phyloP scores from a whole-genome alignment of 2,113 vertebrate genomes.

The Sinocyclocheilus anophthalmus region DNA sequence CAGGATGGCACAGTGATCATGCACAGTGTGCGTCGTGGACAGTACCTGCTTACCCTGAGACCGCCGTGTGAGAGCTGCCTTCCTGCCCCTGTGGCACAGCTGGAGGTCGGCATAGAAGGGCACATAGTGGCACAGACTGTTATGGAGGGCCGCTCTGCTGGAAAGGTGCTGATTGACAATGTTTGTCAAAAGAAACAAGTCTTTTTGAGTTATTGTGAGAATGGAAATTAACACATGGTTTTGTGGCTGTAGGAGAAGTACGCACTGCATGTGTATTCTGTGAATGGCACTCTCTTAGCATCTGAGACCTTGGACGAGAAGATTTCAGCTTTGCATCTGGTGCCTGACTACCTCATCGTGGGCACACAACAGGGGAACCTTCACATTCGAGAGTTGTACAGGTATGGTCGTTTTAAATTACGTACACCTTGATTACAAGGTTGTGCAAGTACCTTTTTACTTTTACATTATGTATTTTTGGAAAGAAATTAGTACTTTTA shows the following conservation, averaged over 20 bases:
- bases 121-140: constrained; percentile 88
- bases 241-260: constrained; percentile 77
- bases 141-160: constrained; percentile 64
- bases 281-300: constrained; percentile 85
- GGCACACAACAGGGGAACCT: constrained; percentile 81
- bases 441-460: neutral
- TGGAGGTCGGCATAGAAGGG: constrained; percentile 90
- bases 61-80: constrained; percentile 75
- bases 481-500: too few species aligned
- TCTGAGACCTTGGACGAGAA: constrained; percentile 81
- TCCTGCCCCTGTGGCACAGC: constrained; percentile 72
- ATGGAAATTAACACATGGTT: neutral
- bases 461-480: neutral
- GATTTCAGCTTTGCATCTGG: constrained; percentile 83
- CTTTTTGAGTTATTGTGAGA: neutral
- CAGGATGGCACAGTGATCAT: constrained; percentile 92
- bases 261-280: constrained; percentile 87
- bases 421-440: too few species aligned
- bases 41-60: constrained; percentile 84
- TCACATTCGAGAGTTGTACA: constrained; percentile 81
- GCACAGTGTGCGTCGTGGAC: constrained; percentile 89
- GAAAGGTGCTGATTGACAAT: constrained; percentile 68
- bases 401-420: constrained; percentile 62
- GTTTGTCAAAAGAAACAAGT: neutral
- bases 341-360: constrained; percentile 84